A percentile compares a stretch with the other conserved stretches of the same genome.
phyloP scores from a whole-genome alignment of 1,140 invertebrate species.

The Ostrea edulis region DNA sequence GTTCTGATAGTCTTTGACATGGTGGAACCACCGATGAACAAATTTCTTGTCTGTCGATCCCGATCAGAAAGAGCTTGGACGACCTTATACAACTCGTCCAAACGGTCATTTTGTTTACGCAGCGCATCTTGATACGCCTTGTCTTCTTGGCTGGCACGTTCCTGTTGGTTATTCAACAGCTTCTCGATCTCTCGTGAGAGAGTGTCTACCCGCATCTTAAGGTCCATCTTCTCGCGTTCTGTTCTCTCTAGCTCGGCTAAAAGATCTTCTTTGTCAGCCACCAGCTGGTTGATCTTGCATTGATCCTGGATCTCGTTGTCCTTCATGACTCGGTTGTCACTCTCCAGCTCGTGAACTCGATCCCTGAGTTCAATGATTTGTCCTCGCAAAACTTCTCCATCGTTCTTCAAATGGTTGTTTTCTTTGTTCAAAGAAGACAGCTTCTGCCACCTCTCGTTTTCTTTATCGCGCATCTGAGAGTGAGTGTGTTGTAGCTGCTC shows the following conservation, averaged over 20 bases:
- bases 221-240: constrained; percentile 56
- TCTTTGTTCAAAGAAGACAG: constrained; percentile 53
- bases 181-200: constrained; percentile 55
- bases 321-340: constrained; percentile 53
- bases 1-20: constrained; percentile 46
- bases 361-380: constrained; percentile 50
- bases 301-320: constrained; percentile 58
- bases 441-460: constrained; percentile 57
- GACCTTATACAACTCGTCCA: constrained; percentile 59
- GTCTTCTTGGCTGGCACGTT: constrained; percentile 56
- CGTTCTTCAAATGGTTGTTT: constrained; percentile 51
- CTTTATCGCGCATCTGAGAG: constrained; percentile 57
- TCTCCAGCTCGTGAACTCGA: constrained; percentile 53
- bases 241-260: constrained; percentile 52
- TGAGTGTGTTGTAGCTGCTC: constrained; percentile 56
- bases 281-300: constrained; percentile 52
- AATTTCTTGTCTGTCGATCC: constrained; percentile 53
- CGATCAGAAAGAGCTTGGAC: constrained; percentile 55
- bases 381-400: constrained; percentile 42
- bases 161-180: constrained; percentile 52
- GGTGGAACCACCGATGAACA: constrained; percentile 55
- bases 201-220: constrained; percentile 53
- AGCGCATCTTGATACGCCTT: constrained; percentile 57
- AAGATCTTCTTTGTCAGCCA: constrained; percentile 57
- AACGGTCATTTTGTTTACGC: constrained; percentile 56